A percentile compares a stretch with the other conserved stretches of the same genome.
Conservation (phyloP, 2,797 vertebrate species). For the Coccyzus lansbergi region DNA sequence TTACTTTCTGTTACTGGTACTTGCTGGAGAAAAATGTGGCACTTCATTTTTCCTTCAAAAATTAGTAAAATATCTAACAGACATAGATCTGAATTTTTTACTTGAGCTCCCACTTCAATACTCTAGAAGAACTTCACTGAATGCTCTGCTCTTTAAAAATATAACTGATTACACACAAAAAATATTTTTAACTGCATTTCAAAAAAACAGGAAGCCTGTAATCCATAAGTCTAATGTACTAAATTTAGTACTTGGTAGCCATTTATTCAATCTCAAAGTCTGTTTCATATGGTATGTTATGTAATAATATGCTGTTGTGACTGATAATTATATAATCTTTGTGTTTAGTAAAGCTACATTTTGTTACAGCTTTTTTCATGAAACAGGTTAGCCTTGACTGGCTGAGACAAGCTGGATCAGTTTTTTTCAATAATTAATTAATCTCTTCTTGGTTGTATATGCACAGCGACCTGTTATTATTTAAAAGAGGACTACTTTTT, state of each 20-base stretch:
- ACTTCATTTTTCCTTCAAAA: not conserved
- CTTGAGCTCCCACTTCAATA: not conserved
- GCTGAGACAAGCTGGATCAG: not conserved
- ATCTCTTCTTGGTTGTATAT: not conserved
- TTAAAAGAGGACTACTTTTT: not conserved
- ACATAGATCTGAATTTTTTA: not conserved
- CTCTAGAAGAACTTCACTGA: not conserved
- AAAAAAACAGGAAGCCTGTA: not conserved
- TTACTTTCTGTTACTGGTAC: not conserved
- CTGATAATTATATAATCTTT: not conserved
- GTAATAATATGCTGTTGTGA: not conserved
- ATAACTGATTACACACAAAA: not conserved
- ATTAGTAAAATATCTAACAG: not conserved
- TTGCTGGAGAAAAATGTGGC: not conserved
- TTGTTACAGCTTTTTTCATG: not conserved
- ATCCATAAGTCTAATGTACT: not conserved
- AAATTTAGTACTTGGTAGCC: not conserved
- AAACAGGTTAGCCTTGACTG: not conserved
- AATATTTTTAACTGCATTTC: not conserved
- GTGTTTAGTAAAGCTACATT: not conserved
- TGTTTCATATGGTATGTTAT: not conserved
- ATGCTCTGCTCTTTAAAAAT: not conserved
- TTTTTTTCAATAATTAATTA: not conserved
- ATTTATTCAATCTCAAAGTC: not conserved
- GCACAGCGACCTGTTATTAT: not conserved